These are phyloP conservation scores for Pangasius macronema DNA, from an alignment of 2,797 vertebrate species.

Conservation along the genomic window DNA sequence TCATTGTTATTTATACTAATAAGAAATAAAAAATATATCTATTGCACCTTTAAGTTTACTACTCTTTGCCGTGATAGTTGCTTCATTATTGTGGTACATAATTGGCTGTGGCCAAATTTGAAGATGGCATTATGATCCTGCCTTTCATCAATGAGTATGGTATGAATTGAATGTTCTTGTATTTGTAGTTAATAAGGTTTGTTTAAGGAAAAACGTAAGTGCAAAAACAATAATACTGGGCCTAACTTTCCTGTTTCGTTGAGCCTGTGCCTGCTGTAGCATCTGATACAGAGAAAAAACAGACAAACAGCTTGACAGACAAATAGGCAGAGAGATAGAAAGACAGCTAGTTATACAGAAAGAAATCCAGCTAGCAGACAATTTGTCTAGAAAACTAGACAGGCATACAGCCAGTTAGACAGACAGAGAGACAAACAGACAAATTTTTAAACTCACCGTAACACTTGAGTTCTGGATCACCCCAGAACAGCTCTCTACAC, in stretches of 20 bases:
- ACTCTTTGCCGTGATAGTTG: neutral
- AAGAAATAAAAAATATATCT: too few species aligned
- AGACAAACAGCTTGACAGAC: neutral
- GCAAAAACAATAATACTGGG: neutral
- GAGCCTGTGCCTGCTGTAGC: neutral
- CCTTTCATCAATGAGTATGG: neutral
- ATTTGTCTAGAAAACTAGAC: neutral
- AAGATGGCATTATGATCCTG: neutral
- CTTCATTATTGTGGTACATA: neutral
- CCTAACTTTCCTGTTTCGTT: neutral
- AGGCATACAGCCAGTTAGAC: neutral
- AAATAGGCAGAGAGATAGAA: neutral
- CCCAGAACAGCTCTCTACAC: slow-evolving; percentile 95
- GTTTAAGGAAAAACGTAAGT: neutral
- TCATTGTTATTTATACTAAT: too few species aligned
- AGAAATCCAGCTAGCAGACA: neutral
- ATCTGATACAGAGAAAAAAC: neutral
- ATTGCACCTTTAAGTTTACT: neutral
- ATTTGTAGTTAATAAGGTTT: neutral
- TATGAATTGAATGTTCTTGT: neutral
- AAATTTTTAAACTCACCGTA: slow-evolving; percentile 71
- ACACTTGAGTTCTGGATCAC: slow-evolving; percentile 86
- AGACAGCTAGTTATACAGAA: neutral
- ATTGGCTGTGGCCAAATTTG: neutral
- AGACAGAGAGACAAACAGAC: neutral